Base-by-base conservation (phyloP, 2,888 invertebrate species). In the Caenorhabditis parvicauda region DNA sequence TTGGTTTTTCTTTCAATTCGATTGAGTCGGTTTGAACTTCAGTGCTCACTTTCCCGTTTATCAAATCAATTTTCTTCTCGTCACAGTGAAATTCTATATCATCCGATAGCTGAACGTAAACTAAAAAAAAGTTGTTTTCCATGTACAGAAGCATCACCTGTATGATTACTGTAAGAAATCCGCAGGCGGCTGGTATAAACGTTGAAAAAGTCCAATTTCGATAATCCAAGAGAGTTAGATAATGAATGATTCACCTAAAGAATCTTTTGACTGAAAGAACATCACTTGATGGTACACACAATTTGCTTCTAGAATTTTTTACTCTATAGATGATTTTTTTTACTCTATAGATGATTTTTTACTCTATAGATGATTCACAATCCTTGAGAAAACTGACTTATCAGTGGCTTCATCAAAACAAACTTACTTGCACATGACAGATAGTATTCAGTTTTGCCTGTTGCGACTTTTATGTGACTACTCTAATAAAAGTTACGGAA, bases 111-210 rank as follows among this genome's bases (percentile, higher is more conserved):
- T 68, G 55, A 0, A 65, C 51, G 41, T 59, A 60, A 2, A 54
- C 65, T 65, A 44, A 42, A 64, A 37, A 6, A 22, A 3, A 22
- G 19, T 5, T 28, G 6, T 19, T 12, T n/a, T 28, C 17, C 22
- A 14, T 21, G 1, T 3, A 52, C 6, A 3, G n/a, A 17, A 9
- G 19, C 37, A 47, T 37, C 24, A 56, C 67, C 64, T 19, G 67
- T 59, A 25, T 67, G 61, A 43, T 67, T 67, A 29, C 63, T 64
- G 51, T 67, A 67, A 19, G 59, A 55, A 14, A 67, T 54, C 38
- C 57, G 27, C n/a, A 67, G 47, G 12, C 59, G 56, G 25, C 45
- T 61, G 24, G 64, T 62, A 43, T 62, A 29, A 2, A 62, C 64
- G 17, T 60, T 59, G n/a, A 51, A 54, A 32, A 54, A 61, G 50